Percentiles rank a stretch among this genome's conserved stretches.
Conservation (phyloP, 2,113 vertebrate species). For the Ammodytes marinus region DNA sequence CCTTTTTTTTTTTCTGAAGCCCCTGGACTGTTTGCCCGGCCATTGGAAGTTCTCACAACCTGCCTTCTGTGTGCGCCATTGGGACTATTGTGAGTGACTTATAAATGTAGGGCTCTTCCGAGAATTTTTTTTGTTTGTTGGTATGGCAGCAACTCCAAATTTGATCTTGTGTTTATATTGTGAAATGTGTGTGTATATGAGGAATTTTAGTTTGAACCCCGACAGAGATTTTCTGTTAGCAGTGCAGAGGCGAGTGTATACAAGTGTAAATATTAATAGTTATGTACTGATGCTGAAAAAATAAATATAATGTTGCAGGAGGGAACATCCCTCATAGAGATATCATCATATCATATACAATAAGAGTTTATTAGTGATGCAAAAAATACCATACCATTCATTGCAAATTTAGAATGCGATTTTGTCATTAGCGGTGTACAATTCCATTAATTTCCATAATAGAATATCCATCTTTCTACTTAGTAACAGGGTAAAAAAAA, state of each 20-base stretch:
- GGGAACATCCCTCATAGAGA: background rate
- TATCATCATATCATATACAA: background rate
- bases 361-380: background rate
- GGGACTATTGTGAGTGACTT: conserved; percentile 17
- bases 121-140: conserved; percentile 16
- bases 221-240: background rate
- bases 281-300: background rate
- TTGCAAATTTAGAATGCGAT: background rate
- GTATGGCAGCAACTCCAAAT: conserved; percentile 33
- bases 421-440: background rate
- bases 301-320: conserved; percentile 36
- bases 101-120: conserved; percentile 5
- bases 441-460: background rate
- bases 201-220: conserved; percentile 26
- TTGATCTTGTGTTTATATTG: conserved; percentile 21
- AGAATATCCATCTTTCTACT: conserved; percentile 45
- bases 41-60: conserved; percentile 23
- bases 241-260: conserved; percentile 26
- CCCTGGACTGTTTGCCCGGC: conserved; percentile 26
- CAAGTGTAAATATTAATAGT: conserved; percentile 68
- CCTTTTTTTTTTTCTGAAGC: conserved; percentile 19
- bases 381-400: background rate
- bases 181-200: conserved; percentile 77
- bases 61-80: conserved; percentile 42
- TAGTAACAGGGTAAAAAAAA: conserved; percentile 10